Base-by-base conservation (phyloP, 92 coral and sea anemone species). In the Micromussa lordhowensis region DNA sequence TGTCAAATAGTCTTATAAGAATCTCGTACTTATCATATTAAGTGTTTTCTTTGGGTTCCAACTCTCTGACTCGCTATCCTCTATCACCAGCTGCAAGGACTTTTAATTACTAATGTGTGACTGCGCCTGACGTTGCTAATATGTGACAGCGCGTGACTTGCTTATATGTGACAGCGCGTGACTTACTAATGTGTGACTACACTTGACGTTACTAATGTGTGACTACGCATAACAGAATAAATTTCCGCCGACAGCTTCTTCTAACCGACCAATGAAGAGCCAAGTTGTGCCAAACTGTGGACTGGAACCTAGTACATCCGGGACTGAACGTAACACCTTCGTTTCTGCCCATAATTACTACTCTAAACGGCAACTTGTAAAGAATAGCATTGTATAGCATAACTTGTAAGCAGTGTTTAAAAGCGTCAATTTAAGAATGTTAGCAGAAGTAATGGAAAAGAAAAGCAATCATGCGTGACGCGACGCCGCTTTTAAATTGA, bases 181-280 rank as follows among this genome's bases (percentile, higher is more conserved):
- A 72, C n/a, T 17, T 18, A n/a, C 59, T 64, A 64, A 64, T 44
- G 85, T 82, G 85, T 82, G 76, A 66, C 36, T 49, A 24, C 75
- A 16, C 70, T 16, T 44, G 12, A 36, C 11, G 28, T 35, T 21
- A 81, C 68, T 34, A 36, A 48, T 70, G 75, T 70, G 75, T 70
- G 75, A 70, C 48, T 70, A 44, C 75, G 24, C 63, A 24, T 14
- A 44, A 31, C 38, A 6, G 30, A 71, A 72, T 22, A 72, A 19
- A 22, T 4, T 64, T n/a, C n/a, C 18, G 55, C 75, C 26, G 73
- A 63, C 84, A 1, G 57, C 54, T 15, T 34, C 30, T 57, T 81
- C 22, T 22, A 35, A 79, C 28, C 51, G 84, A 22, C 69, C 15
- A 54, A 30, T 22, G 40, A 55, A 34, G 55, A 54, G 68, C 12